Evolutionary conservation across 2,113 vertebrate species (phyloP), one percentile per base, ranked within the genome.

Genomic region (Rhombomys opimus): DNA sequence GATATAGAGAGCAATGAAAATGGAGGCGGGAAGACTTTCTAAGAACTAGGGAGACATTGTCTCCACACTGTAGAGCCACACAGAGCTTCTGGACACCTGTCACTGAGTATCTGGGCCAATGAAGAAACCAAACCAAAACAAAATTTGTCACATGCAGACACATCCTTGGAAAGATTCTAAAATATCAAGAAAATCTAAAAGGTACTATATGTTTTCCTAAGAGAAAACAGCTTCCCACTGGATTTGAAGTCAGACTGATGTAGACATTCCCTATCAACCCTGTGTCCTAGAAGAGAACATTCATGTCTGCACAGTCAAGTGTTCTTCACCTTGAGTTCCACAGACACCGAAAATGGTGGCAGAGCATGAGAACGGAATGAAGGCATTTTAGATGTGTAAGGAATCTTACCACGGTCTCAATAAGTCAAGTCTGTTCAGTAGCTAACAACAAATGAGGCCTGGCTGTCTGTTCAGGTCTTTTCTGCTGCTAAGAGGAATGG

Each of bases 151-250:
- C n/a, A 80, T 61, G 11, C 17, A 86, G 50, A 82, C 20, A 89
- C 27, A 95, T 82, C 76, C 38, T 93, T 70, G n/a, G 18, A 57
- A 85, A 67, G 22, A 46, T 75, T 87, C 94, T 78, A 87, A 76
- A 72, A 73, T 7, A 93, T 68, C 4, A 61, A 81, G 57, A 70
- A 94, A 82, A 93, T 72, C 22, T 23, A 85, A 84, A 78, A 30
- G 3, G 54, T 57, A 2, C 5, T 82, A 89, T 68, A 22, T 65
- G 30, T 41, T 96, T 91, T 46, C 46, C 57, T 41, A 80, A 46
- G 11, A 35, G 46, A 65, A 67, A 86, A 50, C 5, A 70, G 9
- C 7, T 86, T 59, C 7, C 25, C 13, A 65, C 4, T 32, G 95
- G 15, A 18, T 68, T 78, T 91, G 38, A 93, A 91, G 86, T 93